A percentile compares a stretch with the other conserved stretches of the same genome.
Evolutionary conservation across 2,113 vertebrate genomes (phyloP).

Genomic region (Propithecus coquereli): DNA sequence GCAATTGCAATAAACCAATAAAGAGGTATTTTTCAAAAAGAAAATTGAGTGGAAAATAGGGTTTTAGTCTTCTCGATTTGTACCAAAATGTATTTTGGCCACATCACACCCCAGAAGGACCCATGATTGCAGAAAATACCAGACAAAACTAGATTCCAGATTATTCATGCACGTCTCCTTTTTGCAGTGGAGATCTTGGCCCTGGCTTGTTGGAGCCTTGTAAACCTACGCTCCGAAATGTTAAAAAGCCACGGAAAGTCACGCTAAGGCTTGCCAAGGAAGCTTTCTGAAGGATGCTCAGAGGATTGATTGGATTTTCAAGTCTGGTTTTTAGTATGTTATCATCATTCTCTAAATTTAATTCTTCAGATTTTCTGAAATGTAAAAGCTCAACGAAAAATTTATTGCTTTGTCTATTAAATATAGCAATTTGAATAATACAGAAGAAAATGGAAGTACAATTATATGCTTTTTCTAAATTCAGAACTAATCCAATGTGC

Average conservation of each 20-base stretch:
- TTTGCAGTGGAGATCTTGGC: background rate
- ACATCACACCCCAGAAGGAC: background rate
- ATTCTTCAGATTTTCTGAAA: background rate
- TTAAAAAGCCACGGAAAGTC: background rate
- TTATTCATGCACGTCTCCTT: background rate
- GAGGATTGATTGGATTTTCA: background rate
- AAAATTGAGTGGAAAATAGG: background rate
- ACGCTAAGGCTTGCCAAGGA: background rate
- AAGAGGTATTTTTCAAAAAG: background rate
- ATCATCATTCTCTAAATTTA: background rate
- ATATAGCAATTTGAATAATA: slow-evolving; percentile 54
- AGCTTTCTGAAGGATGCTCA: background rate
- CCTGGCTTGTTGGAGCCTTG: background rate
- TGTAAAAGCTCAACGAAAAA: slow-evolving; percentile 38
- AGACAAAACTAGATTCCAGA: background rate
- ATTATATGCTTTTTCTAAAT: slow-evolving; percentile 54
- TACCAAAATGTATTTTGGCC: background rate
- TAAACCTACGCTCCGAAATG: background rate
- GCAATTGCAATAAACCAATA: background rate
- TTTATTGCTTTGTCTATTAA: slow-evolving; percentile 34
- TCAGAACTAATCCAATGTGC: background rate
- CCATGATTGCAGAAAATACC: background rate
- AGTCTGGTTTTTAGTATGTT: background rate
- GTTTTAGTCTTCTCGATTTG: background rate
- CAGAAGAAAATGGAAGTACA: slow-evolving; percentile 55